Percentiles rank a stretch among this genome's conserved stretches.
These are phyloP conservation scores for Carpatolechia fugitivella DNA, from an alignment of 2,888 invertebrate genomes.

Conservation along the genomic window DNA sequence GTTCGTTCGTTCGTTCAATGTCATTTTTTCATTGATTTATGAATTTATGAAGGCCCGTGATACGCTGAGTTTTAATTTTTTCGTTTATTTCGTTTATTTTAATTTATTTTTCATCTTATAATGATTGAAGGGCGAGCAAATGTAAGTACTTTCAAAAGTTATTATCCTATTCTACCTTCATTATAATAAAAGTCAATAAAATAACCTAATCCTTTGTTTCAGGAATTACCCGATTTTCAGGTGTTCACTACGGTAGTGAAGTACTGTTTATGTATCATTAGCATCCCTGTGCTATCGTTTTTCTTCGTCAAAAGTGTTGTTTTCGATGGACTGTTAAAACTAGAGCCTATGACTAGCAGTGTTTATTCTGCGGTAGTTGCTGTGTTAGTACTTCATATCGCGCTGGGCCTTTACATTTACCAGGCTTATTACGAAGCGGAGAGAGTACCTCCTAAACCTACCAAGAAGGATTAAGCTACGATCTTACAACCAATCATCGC, in stretches of 20 bases:
- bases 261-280: constrained; percentile 87
- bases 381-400: constrained; percentile 86
- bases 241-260: constrained; percentile 87
- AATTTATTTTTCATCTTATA: constrained; percentile 2
- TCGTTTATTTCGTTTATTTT: constrained; percentile 7
- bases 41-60: not conserved
- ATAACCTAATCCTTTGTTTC: constrained; percentile 44
- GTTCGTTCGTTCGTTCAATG: not conserved
- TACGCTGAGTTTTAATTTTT: not conserved
- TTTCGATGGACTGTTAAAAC: constrained; percentile 82
- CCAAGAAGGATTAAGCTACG: constrained; percentile 63
- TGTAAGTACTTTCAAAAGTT: not conserved
- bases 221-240: constrained; percentile 84
- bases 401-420: constrained; percentile 88
- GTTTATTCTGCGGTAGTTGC: constrained; percentile 89
- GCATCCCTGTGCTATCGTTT: constrained; percentile 87
- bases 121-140: constrained; percentile 11
- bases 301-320: constrained; percentile 84
- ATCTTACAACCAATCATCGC: constrained; percentile 28
- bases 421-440: constrained; percentile 84
- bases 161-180: not conserved
- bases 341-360: constrained; percentile 82
- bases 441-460: constrained; percentile 54
- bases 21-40: no score
- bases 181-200: not conserved